Percentiles rank a stretch among this genome's conserved stretches.
These are phyloP conservation scores for Stratiomys singularior DNA, from an alignment of 2,888 invertebrate species.

Conservation along the genomic window DNA sequence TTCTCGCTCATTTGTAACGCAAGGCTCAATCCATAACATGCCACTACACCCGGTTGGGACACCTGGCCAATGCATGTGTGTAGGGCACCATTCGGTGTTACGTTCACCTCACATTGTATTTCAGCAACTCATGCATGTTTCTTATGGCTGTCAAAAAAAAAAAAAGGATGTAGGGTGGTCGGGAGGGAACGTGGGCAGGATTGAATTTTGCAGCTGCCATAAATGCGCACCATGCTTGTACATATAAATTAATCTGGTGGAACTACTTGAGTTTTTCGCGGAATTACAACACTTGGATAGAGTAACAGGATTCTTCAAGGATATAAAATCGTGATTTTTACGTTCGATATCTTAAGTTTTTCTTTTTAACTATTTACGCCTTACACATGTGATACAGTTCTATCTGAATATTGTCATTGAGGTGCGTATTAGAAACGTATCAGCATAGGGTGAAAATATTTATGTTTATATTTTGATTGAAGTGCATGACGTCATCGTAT, in stretches of 20 bases:
- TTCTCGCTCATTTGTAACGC: not conserved
- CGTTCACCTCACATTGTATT: constrained; percentile 45
- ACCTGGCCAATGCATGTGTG: constrained; percentile 41
- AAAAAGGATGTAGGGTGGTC: constrained; percentile 15
- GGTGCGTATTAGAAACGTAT: constrained; percentile 1
- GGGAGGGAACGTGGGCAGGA: constrained; percentile 44
- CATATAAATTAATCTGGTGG: not conserved
- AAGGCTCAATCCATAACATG: constrained; percentile 22
- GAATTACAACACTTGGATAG: constrained; percentile 33
- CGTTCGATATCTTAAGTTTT: too few species aligned
- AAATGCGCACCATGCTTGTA: constrained; percentile 27
- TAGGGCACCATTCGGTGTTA: constrained; percentile 38
- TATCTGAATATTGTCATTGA: not conserved
- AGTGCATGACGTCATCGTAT: constrained; percentile 41
- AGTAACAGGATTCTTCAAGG: constrained; percentile 28
- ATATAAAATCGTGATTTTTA: not conserved
- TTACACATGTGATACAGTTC: not conserved
- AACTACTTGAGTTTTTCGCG: constrained; percentile 30
- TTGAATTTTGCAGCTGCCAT: constrained; percentile 40
- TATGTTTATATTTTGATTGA: constrained; percentile 42
- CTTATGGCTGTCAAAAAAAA: constrained; percentile 12
- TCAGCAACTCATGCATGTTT: not conserved
- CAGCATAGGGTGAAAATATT: not conserved
- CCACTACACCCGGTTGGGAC: constrained; percentile 45
- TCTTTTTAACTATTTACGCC: not conserved